These are phyloP conservation scores for Abrostola tripartita DNA, from an alignment of 2,888 invertebrate genomes.

Conservation along the genomic window DNA sequence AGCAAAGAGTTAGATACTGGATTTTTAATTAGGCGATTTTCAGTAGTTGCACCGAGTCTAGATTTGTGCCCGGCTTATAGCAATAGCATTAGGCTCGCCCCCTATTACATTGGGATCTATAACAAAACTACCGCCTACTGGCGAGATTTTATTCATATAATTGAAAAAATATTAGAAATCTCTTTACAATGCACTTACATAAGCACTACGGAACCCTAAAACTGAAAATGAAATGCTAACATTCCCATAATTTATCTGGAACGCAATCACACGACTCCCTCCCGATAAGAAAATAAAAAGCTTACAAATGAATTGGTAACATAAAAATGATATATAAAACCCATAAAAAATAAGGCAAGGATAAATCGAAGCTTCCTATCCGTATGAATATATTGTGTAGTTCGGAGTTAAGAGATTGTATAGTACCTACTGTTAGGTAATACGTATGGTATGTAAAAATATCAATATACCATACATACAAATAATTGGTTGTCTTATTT, in stretches of 20 bases:
- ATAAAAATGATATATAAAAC: constrained; percentile 57
- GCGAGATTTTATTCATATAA: too few species aligned
- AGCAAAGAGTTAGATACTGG: too few species aligned
- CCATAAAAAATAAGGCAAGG: constrained; percentile 48
- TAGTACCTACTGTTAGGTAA: constrained; percentile 1
- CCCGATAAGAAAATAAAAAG: constrained; percentile 44
- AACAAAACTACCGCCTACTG: too few species aligned
- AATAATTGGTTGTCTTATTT: too few species aligned
- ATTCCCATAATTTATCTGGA: constrained; percentile 17
- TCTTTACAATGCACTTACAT: too few species aligned
- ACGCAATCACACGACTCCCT: constrained; percentile 26
- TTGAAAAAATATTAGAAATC: too few species aligned
- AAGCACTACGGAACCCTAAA: constrained; percentile 14
- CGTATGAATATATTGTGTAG: constrained; percentile 29
- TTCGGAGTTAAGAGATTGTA: constrained; percentile 10
- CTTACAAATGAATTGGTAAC: constrained; percentile 47
- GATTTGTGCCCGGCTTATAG: too few species aligned
- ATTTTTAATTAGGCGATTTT: too few species aligned
- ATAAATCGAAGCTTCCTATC: constrained; percentile 34
- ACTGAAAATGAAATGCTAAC: constrained; percentile 30
- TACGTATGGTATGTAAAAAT: too few species aligned
- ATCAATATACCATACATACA: too few species aligned
- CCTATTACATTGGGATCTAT: background rate
- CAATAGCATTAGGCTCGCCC: too few species aligned
- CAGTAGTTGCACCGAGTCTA: too few species aligned